Percentiles rank a stretch among this genome's conserved stretches.
Conservation (phyloP, 2,113 vertebrate genomes). For the Chelonoidis abingdonii region DNA sequence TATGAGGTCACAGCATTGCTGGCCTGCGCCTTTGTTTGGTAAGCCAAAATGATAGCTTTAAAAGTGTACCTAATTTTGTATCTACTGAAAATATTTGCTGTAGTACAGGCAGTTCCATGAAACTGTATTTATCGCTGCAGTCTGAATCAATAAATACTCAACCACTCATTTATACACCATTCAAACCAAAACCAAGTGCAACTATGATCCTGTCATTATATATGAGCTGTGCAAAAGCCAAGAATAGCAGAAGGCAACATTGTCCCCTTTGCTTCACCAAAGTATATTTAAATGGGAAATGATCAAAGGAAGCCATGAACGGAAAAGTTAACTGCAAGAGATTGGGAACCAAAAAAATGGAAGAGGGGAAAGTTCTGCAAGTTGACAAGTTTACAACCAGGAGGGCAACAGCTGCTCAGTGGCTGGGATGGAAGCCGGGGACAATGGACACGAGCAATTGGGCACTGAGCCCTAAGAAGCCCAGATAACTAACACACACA, state of each 20-base stretch:
- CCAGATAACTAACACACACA: rapidly evolving
- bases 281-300: neutral
- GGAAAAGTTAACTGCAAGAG: neutral
- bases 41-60: neutral
- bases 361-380: neutral
- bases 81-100: neutral
- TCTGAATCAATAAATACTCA: neutral
- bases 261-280: neutral
- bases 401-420: neutral
- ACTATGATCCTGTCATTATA: neutral
- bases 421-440: neutral
- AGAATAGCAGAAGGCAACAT: neutral
- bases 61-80: neutral
- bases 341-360: neutral
- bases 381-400: neutral
- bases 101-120: neutral
- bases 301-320: neutral
- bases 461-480: neutral
- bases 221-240: neutral
- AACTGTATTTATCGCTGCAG: neutral
- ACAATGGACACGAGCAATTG: neutral
- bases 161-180: neutral
- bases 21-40: neutral
- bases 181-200: neutral
- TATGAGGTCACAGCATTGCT: neutral